A percentile compares a stretch with the other conserved stretches of the same genome.
These are phyloP conservation scores for Aleiodes sp. DNA, from an alignment of 1,140 invertebrate species.

Conservation along the genomic window DNA sequence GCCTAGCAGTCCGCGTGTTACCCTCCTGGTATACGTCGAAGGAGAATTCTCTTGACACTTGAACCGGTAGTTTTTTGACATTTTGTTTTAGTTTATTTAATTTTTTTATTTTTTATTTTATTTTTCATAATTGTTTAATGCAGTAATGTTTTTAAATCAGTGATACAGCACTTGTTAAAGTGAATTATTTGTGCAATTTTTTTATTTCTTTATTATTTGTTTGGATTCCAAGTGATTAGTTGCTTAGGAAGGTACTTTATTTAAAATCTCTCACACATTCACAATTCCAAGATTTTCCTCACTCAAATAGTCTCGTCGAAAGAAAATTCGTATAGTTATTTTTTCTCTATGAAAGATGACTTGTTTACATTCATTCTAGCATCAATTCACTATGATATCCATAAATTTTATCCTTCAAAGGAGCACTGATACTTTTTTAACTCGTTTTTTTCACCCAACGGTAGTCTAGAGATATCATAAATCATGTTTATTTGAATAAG, in stretches of 20 bases:
- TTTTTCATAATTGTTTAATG: not conserved
- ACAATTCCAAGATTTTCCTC: no score
- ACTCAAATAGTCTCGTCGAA: no score
- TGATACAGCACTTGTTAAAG: not conserved
- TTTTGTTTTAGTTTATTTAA: slow-evolving; percentile 5
- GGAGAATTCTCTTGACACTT: slow-evolving; percentile 19
- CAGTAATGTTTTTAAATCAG: not conserved
- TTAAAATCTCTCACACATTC: no score
- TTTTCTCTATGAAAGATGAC: no score
- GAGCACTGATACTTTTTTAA: not conserved
- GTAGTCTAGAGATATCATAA: not conserved
- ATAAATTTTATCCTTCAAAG: not conserved
- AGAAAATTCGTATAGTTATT: no score
- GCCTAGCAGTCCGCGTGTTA: slow-evolving; percentile 54
- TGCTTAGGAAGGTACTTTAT: no score
- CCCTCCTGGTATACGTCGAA: slow-evolving; percentile 37
- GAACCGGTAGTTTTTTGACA: slow-evolving; percentile 3
- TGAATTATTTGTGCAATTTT: not conserved
- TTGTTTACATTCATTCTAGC: no score
- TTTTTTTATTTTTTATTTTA: not conserved
- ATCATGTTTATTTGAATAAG: not conserved
- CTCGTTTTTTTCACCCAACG: not conserved
- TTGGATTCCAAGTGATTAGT: not conserved
- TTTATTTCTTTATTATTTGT: not conserved
- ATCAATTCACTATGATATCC: not conserved